phyloP scores from a whole-genome alignment of 2,888 invertebrate genomes.

The Notodonta dromedarius region DNA sequence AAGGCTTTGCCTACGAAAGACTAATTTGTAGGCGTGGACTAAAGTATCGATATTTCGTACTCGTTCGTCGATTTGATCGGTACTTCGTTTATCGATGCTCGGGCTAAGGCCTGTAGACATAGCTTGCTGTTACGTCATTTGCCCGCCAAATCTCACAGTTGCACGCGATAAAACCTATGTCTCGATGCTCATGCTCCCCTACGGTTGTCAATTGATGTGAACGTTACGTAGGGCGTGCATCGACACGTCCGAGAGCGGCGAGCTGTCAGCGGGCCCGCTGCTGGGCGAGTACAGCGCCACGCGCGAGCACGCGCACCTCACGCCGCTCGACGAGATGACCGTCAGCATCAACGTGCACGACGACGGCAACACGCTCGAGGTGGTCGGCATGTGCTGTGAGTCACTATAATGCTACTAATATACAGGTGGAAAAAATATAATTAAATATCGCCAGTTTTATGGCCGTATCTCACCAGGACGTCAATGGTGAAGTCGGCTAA shows the following conservation, averaged over 20 bases:
- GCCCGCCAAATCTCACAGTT: too few species aligned
- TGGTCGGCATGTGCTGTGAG: slow-evolving; percentile 97
- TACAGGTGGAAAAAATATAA: too few species aligned
- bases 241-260: slow-evolving; percentile 92
- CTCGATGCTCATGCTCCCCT: too few species aligned
- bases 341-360: slow-evolving; percentile 96
- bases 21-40: too few species aligned
- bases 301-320: slow-evolving; percentile 90
- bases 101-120: too few species aligned
- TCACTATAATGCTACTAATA: slow-evolving; percentile 35
- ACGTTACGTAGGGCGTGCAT: slow-evolving; percentile 88
- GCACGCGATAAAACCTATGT: too few species aligned
- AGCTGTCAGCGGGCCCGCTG: slow-evolving; percentile 89
- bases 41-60: too few species aligned
- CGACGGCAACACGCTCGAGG: slow-evolving; percentile 94
- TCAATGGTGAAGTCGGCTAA: too few species aligned
- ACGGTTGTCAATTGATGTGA: neutral
- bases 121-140: too few species aligned
- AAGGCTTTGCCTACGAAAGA: too few species aligned
- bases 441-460: neutral
- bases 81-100: too few species aligned
- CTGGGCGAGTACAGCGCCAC: slow-evolving; percentile 93
- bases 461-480: neutral
- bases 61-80: too few species aligned
- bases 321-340: slow-evolving; percentile 92